Conservation (phyloP, 1,140 invertebrate species). For the Heliconius eleuchia region DNA sequence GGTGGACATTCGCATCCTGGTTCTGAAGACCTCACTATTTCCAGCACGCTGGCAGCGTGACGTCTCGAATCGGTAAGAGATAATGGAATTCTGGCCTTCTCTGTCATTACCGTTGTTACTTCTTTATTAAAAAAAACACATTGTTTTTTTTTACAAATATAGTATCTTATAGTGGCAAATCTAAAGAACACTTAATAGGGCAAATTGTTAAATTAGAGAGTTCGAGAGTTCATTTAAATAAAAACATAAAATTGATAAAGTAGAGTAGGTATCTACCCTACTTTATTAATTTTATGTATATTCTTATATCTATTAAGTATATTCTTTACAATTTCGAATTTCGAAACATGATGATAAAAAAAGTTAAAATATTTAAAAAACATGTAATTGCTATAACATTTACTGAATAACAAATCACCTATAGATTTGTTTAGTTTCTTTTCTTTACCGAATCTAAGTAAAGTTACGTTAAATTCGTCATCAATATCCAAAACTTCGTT, state of each 20-base stretch:
- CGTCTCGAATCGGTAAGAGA: constrained; percentile 39
- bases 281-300: too few relatives aligned
- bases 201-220: too few relatives aligned
- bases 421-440: background rate
- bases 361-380: too few relatives aligned
- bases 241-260: background rate
- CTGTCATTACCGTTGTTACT: background rate
- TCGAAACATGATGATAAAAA: too few relatives aligned
- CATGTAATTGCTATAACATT: background rate
- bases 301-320: too few relatives aligned
- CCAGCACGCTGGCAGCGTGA: constrained; percentile 51
- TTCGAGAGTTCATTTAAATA: background rate
- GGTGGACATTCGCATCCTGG: constrained; percentile 60
- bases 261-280: background rate
- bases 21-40: constrained; percentile 49
- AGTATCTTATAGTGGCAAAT: too few relatives aligned
- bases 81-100: constrained; percentile 15
- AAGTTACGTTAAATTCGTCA: background rate
- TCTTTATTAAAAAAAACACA: background rate
- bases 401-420: background rate
- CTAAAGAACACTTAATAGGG: too few relatives aligned
- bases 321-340: too few relatives aligned
- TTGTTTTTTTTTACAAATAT: background rate
- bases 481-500: background rate
- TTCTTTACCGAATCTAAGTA: background rate